Evolutionary conservation across 1,140 invertebrate species (phyloP), one percentile per base, ranked within the genome.

Genomic region (Ceratosolen fusciceps): DNA sequence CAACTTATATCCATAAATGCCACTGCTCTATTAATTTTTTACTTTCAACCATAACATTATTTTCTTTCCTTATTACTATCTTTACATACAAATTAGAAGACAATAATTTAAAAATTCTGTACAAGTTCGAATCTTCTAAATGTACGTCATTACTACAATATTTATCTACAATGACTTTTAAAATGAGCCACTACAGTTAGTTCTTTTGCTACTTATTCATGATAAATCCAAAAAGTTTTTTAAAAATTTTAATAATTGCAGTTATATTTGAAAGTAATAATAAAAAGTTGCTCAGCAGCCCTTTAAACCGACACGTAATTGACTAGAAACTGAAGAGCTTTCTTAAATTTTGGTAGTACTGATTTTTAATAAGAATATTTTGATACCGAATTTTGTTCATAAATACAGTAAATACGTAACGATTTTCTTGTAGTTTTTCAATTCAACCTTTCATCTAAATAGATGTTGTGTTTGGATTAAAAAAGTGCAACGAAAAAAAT

Each of bases 221-320:
- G 5, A 60, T n/a, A 21, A 0, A 47, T 19, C 19, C 1, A 29
- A 14, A 47, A 68, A 68, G 5, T 29, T 26, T 47, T 8, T 19
- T 34, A 34, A 52, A 52, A 9, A n/a, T n/a, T n/a, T 5, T 67
- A 39, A 39, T 67, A 31, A 67, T 29, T 21, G 10, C 29, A 54
- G n/a, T n/a, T n/a, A 52, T 71, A 1, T 58, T 58, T 56, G 12
- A 47, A 31, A 60, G 58, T 49, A 60, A 43, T 16, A 67, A 67
- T 52, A 3, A 56, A 54, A 77, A 68, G 58, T 77, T 34, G 84
- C 83, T 78, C 86, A 81, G 83, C 85, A 87, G 83, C 84, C 86
- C 84, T 81, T 72, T 86, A 78, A 70, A 67, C 52, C 52, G 62
- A 79, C n/a, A n/a, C 21, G 31, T 60, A 73, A 60, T n/a, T 83